These are phyloP conservation scores for Styela clava DNA, from an alignment of 23 tunicate species.

Conservation along the genomic window DNA sequence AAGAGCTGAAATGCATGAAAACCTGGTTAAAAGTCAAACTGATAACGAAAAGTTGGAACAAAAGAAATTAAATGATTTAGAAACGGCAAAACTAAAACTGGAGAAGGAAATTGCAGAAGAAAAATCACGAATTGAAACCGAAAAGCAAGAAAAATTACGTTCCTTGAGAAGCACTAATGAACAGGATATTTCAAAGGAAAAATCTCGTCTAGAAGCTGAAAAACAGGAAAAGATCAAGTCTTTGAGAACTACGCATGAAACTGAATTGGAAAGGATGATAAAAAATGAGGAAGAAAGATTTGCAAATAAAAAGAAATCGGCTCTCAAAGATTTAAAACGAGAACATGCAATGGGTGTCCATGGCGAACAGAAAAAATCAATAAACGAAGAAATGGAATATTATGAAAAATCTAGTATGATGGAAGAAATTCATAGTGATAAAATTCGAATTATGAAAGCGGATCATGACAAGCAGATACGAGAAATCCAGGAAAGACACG, in stretches of 20 bases:
- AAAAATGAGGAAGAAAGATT: neutral
- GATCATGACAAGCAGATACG: conserved; percentile 66
- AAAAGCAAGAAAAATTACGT: conserved; percentile 32
- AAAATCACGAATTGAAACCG: conserved; percentile 22
- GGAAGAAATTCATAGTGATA: conserved; percentile 48
- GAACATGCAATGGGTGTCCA: neutral
- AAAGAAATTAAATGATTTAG: conserved; percentile 11
- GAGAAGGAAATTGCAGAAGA: conserved; percentile 37
- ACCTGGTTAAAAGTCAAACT: conserved; percentile 16
- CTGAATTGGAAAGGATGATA: conserved; percentile 1
- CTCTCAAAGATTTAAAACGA: neutral
- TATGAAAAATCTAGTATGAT: conserved; percentile 3
- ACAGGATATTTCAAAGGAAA: conserved; percentile 10
- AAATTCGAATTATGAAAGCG: conserved; percentile 23
- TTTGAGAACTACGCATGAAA: conserved; percentile 1
- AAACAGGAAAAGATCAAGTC: neutral
- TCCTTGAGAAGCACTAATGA: neutral
- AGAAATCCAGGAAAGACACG: conserved; percentile 31
- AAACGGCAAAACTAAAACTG: conserved; percentile 23
- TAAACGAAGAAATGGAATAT: neutral
- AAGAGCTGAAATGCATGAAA: conserved; percentile 19
- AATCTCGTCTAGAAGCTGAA: neutral
- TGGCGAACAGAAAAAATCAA: neutral
- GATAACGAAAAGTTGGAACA: conserved; percentile 21
- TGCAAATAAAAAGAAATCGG: neutral